Base-by-base conservation (phyloP, 2,797 vertebrate species). In the Anas acuta region DNA sequence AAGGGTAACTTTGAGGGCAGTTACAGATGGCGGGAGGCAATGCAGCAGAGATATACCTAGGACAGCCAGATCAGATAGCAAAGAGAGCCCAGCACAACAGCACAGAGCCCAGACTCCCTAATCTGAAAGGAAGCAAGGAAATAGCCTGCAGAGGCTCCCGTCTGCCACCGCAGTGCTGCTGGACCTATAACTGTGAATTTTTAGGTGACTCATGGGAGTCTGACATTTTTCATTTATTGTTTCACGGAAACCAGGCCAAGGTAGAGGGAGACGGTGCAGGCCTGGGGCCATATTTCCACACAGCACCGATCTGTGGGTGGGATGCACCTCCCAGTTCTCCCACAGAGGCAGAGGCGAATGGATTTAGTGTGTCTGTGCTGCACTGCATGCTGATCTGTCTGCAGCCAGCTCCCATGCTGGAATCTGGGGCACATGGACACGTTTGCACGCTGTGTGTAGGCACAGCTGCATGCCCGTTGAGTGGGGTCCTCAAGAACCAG, bases 51-150 rank as follows among this genome's bases (percentile, higher is more conserved):
- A 93, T 41, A 1, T 16, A 87, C 71, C 67, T 60, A 71, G 49
- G 18, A n/a, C 60, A 71, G 73, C 56, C 84, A 84, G 62, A 89
- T 91, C 65, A 90, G 89, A 91, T 61, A 92, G 65, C 30, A 57
- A 54, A 84, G 60, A 4, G 6, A 54, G 35, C 60, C 30, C 57
- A 67, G 23, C 49, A 54, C 2, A n/a, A 83, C 65, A 93, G 35
- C 28, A 64, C 61, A 64, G 37, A 41, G n/a, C 23, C 23, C 65
- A 49, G 33, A 26, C 45, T 67, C 45, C 45, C 45, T 83, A 71
- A 91, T 78, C 32, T 33, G 33, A 80, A 91, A 87, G 72, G n/a
- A 87, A 18, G 56, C 75, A 84, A 93, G 75, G n/a, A 73, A 90
- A 53, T 51, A 80, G 28, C 69, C 77, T 91, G 75, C 57, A 65